Percentiles rank a stretch among this genome's conserved stretches.
phyloP scores from a whole-genome alignment of 2,113 vertebrate species.

The Heliornis fulica region DNA sequence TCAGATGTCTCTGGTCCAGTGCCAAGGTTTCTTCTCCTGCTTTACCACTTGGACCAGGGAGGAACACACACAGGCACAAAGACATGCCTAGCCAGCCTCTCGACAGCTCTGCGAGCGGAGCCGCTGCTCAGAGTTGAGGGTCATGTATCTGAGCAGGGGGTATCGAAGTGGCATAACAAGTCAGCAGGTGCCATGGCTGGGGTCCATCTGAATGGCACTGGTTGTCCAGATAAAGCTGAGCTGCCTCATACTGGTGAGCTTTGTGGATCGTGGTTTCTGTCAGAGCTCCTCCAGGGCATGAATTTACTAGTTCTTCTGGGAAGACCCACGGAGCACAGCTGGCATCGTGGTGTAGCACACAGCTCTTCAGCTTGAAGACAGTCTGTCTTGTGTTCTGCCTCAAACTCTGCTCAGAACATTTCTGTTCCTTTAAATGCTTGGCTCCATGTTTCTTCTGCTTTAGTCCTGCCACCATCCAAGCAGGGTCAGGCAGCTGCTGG shows the following conservation, averaged over 20 bases:
- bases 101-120: background rate
- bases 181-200: background rate
- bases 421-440: background rate
- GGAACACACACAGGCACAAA: background rate
- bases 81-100: background rate
- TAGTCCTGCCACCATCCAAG: constrained; percentile 10
- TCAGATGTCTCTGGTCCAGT: background rate
- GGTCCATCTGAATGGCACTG: background rate
- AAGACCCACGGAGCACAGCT: background rate
- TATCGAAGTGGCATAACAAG: background rate
- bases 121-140: background rate
- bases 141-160: background rate
- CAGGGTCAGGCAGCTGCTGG: constrained; percentile 5
- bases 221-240: background rate
- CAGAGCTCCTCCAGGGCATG: background rate
- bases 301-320: background rate
- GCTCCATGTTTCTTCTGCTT: background rate
- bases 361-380: background rate
- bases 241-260: background rate
- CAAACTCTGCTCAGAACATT: background rate
- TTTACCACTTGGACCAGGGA: background rate
- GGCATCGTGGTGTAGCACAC: background rate
- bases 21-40: constrained; percentile 19
- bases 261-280: background rate
- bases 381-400: background rate